phyloP scores from a whole-genome alignment of 2,797 vertebrate genomes.

The Helicolenus hilgendorfi region DNA sequence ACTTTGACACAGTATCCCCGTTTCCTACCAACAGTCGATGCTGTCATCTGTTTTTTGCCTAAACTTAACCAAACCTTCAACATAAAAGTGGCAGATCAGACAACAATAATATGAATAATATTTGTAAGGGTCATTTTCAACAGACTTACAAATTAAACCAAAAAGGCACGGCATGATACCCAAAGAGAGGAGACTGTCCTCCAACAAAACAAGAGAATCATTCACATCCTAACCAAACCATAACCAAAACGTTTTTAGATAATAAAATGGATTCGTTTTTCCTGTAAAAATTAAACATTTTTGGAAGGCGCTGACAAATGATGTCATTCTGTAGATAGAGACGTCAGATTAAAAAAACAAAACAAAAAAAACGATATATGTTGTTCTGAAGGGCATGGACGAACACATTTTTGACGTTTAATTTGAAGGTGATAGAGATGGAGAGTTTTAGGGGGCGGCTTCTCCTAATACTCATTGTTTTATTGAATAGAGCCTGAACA shows the following conservation, averaged over 20 bases:
- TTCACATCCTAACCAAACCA: background rate
- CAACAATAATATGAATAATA: background rate
- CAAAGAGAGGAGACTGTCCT: background rate
- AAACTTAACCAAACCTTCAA: background rate
- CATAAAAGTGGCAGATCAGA: background rate
- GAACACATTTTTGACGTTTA: background rate
- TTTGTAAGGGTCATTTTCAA: background rate
- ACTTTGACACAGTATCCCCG: background rate
- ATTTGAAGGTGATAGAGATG: background rate
- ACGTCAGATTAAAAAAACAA: background rate
- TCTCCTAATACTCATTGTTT: too few species aligned
- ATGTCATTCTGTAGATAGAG: too few species aligned
- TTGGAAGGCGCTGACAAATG: too few species aligned
- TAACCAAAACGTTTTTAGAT: background rate
- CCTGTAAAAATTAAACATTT: too few species aligned
- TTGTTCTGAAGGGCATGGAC: background rate
- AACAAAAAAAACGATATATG: too few species aligned
- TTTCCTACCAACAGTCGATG: background rate
- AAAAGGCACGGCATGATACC: background rate
- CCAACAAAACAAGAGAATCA: background rate
- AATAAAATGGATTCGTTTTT: background rate
- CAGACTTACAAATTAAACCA: background rate
- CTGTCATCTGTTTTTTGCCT: background rate
- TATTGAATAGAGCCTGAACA: too few species aligned
- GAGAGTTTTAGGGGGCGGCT: too few species aligned